A percentile compares a stretch with the other conserved stretches of the same genome.
Evolutionary conservation across 2,113 vertebrate species (phyloP).

Genomic region (Thomomys bottae): DNA sequence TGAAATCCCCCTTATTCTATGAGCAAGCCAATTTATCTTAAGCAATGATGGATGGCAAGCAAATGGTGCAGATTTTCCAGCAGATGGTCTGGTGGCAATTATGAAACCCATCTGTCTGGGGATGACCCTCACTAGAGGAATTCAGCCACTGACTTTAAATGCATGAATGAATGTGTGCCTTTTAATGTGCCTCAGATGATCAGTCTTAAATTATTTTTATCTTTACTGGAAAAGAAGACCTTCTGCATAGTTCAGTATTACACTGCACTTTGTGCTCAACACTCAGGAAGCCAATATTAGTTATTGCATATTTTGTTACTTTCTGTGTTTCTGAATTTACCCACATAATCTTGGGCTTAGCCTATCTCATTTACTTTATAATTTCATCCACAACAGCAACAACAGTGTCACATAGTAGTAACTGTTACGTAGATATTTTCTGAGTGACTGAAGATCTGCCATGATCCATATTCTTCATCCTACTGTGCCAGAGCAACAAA

Average conservation of each 20-base stretch:
- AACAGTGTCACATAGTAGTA: background rate
- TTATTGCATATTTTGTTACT: background rate
- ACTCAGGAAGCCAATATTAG: slow-evolving; percentile 4
- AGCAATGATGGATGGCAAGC: background rate
- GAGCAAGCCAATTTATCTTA: slow-evolving; percentile 28
- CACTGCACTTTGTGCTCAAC: background rate
- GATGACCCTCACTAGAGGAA: background rate
- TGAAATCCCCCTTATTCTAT: slow-evolving; percentile 15
- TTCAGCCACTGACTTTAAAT: background rate
- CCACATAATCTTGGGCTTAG: background rate
- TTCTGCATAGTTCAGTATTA: background rate
- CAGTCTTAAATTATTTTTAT: slow-evolving; percentile 10
- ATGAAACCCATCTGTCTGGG: slow-evolving; percentile 11
- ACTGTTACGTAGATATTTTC: background rate
- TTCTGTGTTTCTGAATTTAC: background rate
- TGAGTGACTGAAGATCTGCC: background rate
- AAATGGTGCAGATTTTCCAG: slow-evolving; percentile 26
- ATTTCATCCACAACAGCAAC: background rate
- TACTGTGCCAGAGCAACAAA: background rate
- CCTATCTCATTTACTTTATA: background rate
- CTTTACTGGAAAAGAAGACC: background rate
- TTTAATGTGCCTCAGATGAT: background rate
- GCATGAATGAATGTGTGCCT: background rate
- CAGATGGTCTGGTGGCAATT: slow-evolving; percentile 29
- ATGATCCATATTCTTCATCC: background rate